Conservation (phyloP, 1,140 invertebrate species). For the Drosophila repleta region DNA sequence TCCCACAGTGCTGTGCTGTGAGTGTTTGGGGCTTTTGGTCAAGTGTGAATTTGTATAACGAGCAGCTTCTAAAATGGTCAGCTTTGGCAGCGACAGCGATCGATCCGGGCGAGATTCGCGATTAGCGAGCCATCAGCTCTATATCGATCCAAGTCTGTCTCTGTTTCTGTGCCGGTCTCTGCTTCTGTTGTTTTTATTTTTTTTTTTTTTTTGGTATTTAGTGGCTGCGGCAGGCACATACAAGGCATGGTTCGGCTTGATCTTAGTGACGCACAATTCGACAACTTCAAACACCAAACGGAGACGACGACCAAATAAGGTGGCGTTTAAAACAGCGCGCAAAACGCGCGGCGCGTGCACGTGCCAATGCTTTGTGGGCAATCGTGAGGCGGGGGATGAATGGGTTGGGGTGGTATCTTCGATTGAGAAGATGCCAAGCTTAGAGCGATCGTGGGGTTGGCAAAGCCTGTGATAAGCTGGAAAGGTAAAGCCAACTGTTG, state of each 20-base stretch:
- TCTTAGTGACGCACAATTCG: conserved; percentile 51
- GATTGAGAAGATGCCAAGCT: neutral
- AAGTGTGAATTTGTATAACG: conserved; percentile 30
- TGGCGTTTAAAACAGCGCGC: conserved; percentile 56
- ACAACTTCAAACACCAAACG: conserved; percentile 29
- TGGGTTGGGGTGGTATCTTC: neutral
- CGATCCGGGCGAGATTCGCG: conserved; percentile 11
- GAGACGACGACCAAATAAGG: conserved; percentile 59
- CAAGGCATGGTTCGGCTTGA: conserved; percentile 28
- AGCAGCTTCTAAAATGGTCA: conserved; percentile 29
- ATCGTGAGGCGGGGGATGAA: neutral
- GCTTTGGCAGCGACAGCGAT: conserved; percentile 26
- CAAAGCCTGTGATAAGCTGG: too few species aligned
- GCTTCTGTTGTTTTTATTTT: neutral
- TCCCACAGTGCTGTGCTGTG: conserved; percentile 3
- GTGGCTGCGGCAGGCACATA: conserved; percentile 14
- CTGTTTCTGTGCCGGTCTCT: neutral
- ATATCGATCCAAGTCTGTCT: conserved; percentile 6
- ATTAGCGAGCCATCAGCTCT: conserved; percentile 42
- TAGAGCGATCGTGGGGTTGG: neutral
- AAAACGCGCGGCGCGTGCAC: conserved; percentile 61
- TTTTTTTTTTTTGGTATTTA: conserved; percentile 1
- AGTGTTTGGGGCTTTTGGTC: conserved; percentile 4
- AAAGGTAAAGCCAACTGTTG: too few species aligned
- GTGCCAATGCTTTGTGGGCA: conserved; percentile 30